Conservation (phyloP, 2,888 invertebrate genomes). For the Pedicia rivosa region DNA sequence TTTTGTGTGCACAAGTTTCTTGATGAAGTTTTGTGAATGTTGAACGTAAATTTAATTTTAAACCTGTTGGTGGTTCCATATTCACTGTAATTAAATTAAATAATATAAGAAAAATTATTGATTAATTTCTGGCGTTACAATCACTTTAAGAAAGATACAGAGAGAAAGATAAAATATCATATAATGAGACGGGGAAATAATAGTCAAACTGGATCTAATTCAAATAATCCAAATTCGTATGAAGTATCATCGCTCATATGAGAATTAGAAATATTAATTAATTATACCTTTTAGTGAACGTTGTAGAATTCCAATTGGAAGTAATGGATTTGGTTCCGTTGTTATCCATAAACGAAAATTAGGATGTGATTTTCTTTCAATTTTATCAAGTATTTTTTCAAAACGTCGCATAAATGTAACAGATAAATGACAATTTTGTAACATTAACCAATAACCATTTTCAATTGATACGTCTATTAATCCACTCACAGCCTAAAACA, state of each 20-base stretch:
- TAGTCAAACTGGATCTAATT: too few species aligned
- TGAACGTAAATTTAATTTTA: slow-evolving; percentile 74
- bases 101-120: too few species aligned
- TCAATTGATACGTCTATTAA: slow-evolving; percentile 50
- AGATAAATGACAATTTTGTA: slow-evolving; percentile 83
- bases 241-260: too few species aligned
- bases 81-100: too few species aligned
- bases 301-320: slow-evolving; percentile 82
- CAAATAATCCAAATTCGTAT: too few species aligned
- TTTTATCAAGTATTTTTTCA: slow-evolving; percentile 68
- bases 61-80: slow-evolving; percentile 81
- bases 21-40: slow-evolving; percentile 75
- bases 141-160: too few species aligned
- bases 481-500: too few species aligned
- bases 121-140: too few species aligned
- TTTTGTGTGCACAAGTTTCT: slow-evolving; percentile 53
- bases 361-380: slow-evolving; percentile 66
- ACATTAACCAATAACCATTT: slow-evolving; percentile 79
- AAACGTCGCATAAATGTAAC: slow-evolving; percentile 61
- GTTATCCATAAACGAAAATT: slow-evolving; percentile 89
- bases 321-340: slow-evolving; percentile 71
- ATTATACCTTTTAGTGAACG: slow-evolving; percentile 65
- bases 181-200: too few species aligned
- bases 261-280: too few species aligned
- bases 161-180: too few species aligned